A percentile compares a stretch with the other conserved stretches of the same genome.
These are phyloP conservation scores for Nothobranchius kuhntae DNA, from an alignment of 2,113 vertebrate genomes.

Conservation along the genomic window DNA sequence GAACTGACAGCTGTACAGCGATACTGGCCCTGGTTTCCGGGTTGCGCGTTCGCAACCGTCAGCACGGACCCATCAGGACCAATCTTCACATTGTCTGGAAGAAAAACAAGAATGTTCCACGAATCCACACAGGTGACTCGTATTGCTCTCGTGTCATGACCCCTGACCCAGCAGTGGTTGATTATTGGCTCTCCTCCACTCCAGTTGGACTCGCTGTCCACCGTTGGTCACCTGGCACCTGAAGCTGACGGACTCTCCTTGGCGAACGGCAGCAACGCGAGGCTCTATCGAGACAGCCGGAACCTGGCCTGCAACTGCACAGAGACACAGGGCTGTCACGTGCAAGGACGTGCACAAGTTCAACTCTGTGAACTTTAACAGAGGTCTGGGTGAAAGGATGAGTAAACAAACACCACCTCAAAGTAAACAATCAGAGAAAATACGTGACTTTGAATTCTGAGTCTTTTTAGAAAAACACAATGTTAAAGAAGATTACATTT, in stretches of 20 bases:
- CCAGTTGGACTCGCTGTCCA: constrained; percentile 75
- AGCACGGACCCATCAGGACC: constrained; percentile 85
- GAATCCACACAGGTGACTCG: background rate
- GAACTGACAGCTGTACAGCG: constrained; percentile 85
- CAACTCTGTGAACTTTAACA: constrained; percentile 54
- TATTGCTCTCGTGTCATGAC: background rate
- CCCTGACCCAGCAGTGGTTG: constrained; percentile 53
- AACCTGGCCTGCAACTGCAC: constrained; percentile 76
- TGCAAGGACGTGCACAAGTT: background rate
- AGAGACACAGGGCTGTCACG: constrained; percentile 14
- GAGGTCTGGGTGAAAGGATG: constrained; percentile 20
- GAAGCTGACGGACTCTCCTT: constrained; percentile 85
- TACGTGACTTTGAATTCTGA: too few relatives aligned
- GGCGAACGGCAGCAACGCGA: constrained; percentile 77
- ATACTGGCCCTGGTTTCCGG: constrained; percentile 87
- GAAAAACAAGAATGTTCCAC: background rate
- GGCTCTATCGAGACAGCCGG: constrained; percentile 88
- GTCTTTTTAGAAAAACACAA: too few relatives aligned
- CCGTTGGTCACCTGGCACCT: constrained; percentile 81
- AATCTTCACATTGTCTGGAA: constrained; percentile 85
- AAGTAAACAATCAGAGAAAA: constrained; percentile 63
- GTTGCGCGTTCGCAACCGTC: constrained; percentile 75
- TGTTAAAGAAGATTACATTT: too few relatives aligned
- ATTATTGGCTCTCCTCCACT: constrained; percentile 84
- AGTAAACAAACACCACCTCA: constrained; percentile 41